phyloP scores from a whole-genome alignment of 2,113 vertebrate species.

The Oncorhynchus kisutch region DNA sequence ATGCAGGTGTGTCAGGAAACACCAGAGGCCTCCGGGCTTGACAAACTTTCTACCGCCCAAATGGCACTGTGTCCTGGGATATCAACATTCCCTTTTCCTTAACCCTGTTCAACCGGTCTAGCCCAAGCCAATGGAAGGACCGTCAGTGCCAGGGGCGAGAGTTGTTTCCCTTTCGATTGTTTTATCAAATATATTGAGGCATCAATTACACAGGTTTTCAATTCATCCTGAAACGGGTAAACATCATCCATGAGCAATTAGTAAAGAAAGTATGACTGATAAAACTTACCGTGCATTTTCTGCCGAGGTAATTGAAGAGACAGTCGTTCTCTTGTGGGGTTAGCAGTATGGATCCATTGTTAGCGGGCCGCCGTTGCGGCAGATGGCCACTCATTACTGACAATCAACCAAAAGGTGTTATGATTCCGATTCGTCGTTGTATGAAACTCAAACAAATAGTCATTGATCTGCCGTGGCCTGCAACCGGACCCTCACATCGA shows the following conservation, averaged over 20 bases:
- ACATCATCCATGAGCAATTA: not conserved
- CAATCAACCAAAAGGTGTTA: slow-evolving; percentile 19
- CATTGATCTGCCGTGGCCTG: slow-evolving; percentile 67
- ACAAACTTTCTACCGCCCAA: slow-evolving; percentile 30
- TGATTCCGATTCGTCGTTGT: slow-evolving; percentile 46
- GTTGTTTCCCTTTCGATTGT: not conserved
- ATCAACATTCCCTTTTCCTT: not conserved
- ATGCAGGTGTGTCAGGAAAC: slow-evolving; percentile 46
- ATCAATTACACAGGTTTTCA: too few relatives aligned
- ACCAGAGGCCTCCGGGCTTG: slow-evolving; percentile 14
- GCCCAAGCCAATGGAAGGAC: not conserved
- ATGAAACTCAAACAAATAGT: slow-evolving; percentile 39
- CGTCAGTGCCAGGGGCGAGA: not conserved
- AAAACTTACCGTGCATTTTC: slow-evolving; percentile 92
- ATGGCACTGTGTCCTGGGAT: slow-evolving; percentile 33
- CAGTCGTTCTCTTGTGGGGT: slow-evolving; percentile 86
- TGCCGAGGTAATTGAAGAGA: slow-evolving; percentile 86
- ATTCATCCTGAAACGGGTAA: too few relatives aligned
- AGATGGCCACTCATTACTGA: slow-evolving; percentile 82
- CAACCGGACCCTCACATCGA: slow-evolving; percentile 48
- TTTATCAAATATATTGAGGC: not conserved
- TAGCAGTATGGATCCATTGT: slow-evolving; percentile 81
- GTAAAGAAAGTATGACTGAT: not conserved
- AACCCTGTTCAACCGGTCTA: not conserved
- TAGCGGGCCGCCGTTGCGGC: slow-evolving; percentile 76